phyloP scores from a whole-genome alignment of 2,797 vertebrate genomes.

The Gymnoscopelus microlampas region DNA sequence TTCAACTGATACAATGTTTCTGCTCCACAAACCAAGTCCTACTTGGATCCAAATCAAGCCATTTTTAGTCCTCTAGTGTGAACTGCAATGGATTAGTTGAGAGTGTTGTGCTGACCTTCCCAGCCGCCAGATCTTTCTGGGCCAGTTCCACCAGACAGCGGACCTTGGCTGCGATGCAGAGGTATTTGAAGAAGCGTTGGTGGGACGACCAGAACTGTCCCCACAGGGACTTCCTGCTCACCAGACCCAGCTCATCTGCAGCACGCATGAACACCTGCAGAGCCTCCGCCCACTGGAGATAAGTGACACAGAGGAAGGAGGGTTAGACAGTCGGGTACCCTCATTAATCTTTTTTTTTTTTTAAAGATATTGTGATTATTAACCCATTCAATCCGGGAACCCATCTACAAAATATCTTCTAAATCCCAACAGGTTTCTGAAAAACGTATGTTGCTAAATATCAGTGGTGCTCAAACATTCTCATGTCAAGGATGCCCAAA shows the following conservation, averaged over 20 bases:
- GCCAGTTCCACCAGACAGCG: constrained; percentile 93
- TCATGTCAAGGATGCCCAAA: no score
- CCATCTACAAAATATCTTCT: no score
- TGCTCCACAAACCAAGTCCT: background rate
- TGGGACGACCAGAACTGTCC: constrained; percentile 99
- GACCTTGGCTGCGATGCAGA: constrained; percentile 97
- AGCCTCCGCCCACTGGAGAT: constrained; percentile 93
- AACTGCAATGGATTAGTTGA: background rate
- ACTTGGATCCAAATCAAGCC: background rate
- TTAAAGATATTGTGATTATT: no score
- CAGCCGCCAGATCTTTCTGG: constrained; percentile 86
- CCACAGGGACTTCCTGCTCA: constrained; percentile 96
- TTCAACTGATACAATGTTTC: no score
- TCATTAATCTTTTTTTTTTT: no score
- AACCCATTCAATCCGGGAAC: no score
- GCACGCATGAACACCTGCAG: constrained; percentile 91
- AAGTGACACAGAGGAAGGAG: background rate
- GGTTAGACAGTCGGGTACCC: background rate
- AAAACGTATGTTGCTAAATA: no score
- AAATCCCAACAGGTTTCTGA: no score
- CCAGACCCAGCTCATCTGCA: constrained; percentile 90
- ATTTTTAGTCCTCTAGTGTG: constrained; percentile 12
- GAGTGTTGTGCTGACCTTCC: constrained; percentile 85
- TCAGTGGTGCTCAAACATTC: no score
- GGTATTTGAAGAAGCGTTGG: constrained; percentile 99